Base-by-base conservation (phyloP, 2,888 invertebrate genomes). In the Drosophila fulvimacula region DNA sequence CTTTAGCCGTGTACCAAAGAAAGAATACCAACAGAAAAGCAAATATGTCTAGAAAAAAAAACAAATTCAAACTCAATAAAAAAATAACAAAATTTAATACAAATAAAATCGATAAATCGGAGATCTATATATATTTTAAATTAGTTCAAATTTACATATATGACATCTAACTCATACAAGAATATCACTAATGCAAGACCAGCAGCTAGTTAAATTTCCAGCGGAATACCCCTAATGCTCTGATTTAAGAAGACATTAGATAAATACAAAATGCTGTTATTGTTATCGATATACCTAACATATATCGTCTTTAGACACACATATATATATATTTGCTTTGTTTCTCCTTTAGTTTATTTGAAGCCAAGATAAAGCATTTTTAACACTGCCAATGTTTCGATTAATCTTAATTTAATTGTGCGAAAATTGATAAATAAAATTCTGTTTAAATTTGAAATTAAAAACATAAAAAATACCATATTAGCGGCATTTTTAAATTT, bases 1-100 rank as follows among this genome's bases (percentile, higher is more conserved):
- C 84, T 79, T 86, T 85, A 86, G 85, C 76, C 79, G 72, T 82
- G 85, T 85, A 85, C 85, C 88, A 87, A 82, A 87, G 77, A 73
- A 57, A 71, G 69, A 71, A 27, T 49, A 46, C 38, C 59, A 53
- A 46, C 10, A 11, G 39, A n/a, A 36, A 42, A 42, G 15, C 41
- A 59, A 56, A 64, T 64, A 76, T 69, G 60, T 67, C 65, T 64
- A 48, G 46, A 48, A 30, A 71, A 2, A 3, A n/a, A 46, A 30
- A 63, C 32, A 34, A 41, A 53, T 48, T 24, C 46, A 15, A 57
- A 72, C 59, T 67, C 48, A 56, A 69, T 58, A 59, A 32, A 11
- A 46, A 34, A 24, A n/a, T n/a, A 27, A 3, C 24, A 19, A 46
- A 57, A 34, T 10, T 42, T 6, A 61, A 59, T 62, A 52, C 32